Conservation (phyloP, 2,113 vertebrate species). For the Pao palembangensis region DNA sequence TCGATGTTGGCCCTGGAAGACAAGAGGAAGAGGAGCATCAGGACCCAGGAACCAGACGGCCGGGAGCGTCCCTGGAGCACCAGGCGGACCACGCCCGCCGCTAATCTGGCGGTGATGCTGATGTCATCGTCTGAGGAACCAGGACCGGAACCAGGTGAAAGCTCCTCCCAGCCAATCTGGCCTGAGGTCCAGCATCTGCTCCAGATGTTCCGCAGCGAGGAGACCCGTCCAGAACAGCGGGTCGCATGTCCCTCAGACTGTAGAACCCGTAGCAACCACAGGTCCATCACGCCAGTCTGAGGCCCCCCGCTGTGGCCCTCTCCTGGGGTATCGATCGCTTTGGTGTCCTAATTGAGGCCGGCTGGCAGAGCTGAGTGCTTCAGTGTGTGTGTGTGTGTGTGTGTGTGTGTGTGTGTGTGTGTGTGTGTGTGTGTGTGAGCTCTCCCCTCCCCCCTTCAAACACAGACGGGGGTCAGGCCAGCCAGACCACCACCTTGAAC, state of each 20-base stretch:
- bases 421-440: background rate
- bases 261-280: no score
- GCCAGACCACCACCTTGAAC: no score
- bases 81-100: no score
- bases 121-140: no score
- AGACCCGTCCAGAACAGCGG: slow-evolving; percentile 36
- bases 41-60: background rate
- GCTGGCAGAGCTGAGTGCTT: slow-evolving; percentile 29
- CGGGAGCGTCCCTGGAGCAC: no score
- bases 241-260: no score
- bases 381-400: slow-evolving; percentile 10
- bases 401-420: slow-evolving; percentile 4
- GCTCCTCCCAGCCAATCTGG: background rate
- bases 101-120: no score
- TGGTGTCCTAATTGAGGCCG: slow-evolving; percentile 51
- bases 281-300: no score
- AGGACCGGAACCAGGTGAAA: no score
- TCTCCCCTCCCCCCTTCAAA: no score
- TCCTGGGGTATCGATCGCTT: slow-evolving; percentile 62
- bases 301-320: slow-evolving; percentile 7
- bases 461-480: no score
- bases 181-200: slow-evolving; percentile 1
- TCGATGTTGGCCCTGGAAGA: slow-evolving; percentile 90
- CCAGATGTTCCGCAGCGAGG: slow-evolving; percentile 57
- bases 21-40: slow-evolving; percentile 18